Percentiles rank a stretch among this genome's conserved stretches.
These are phyloP conservation scores for Nephotettix cincticeps DNA, from an alignment of 1,140 invertebrate genomes.

Conservation along the genomic window DNA sequence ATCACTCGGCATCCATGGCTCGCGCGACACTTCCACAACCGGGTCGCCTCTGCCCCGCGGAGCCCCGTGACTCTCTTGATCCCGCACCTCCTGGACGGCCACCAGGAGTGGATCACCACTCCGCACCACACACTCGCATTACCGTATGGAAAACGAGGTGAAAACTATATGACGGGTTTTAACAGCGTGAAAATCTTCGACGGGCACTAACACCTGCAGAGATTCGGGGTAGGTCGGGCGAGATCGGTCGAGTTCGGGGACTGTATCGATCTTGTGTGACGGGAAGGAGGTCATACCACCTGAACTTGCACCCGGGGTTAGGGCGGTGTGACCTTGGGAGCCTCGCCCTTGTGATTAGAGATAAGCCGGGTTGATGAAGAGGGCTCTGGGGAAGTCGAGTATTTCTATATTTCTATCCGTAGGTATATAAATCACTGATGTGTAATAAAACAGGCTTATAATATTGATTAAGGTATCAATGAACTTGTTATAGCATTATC, in stretches of 20 bases:
- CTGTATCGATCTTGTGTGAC: conserved; percentile 5
- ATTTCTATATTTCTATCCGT: too few relatives aligned
- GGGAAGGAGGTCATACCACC: conserved; percentile 18
- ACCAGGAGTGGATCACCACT: not conserved
- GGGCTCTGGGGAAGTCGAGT: too few relatives aligned
- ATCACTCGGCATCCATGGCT: too few relatives aligned
- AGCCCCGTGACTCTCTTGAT: too few relatives aligned
- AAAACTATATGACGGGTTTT: conserved; percentile 9
- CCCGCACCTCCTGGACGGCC: too few relatives aligned
- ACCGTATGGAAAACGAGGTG: not conserved
- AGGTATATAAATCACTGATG: too few relatives aligned
- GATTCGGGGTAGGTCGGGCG: not conserved
- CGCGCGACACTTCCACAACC: too few relatives aligned
- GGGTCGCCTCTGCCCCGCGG: too few relatives aligned
- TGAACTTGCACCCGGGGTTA: conserved; percentile 18
- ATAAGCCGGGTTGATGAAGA: too few relatives aligned
- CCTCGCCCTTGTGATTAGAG: not conserved
- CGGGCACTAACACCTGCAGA: conserved; percentile 18
- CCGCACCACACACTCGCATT: not conserved
- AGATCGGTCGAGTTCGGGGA: not conserved
- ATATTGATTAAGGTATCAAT: too few relatives aligned
- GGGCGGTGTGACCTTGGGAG: not conserved
- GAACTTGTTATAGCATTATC: too few relatives aligned
- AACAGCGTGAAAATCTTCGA: conserved; percentile 6
- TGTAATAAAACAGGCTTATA: too few relatives aligned